Percentiles rank a stretch among this genome's conserved stretches.
phyloP scores from a whole-genome alignment of 1,140 invertebrate species.

The Zaprionus tsacasi region DNA sequence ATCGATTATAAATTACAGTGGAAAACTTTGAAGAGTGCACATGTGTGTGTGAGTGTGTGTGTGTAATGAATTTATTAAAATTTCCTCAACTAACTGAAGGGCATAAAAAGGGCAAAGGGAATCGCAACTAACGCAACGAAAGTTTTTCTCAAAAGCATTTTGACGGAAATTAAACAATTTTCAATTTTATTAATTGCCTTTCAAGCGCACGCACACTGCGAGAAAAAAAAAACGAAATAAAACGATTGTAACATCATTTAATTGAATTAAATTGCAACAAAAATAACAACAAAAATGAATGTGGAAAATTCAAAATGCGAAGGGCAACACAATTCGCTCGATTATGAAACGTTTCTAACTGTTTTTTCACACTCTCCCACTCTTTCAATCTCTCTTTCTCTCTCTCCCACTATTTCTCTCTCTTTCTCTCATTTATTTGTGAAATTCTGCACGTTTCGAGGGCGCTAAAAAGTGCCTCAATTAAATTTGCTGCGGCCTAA shows the following conservation, averaged over 20 bases:
- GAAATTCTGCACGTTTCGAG: slow-evolving; percentile 1
- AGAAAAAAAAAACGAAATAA: not conserved
- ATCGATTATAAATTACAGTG: slow-evolving; percentile 55
- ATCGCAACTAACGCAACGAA: not conserved
- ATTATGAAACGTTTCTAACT: slow-evolving; percentile 3
- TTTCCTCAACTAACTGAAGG: slow-evolving; percentile 40
- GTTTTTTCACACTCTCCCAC: not conserved
- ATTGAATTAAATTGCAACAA: slow-evolving; percentile 52
- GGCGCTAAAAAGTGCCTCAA: slow-evolving; percentile 27
- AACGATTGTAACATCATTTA: slow-evolving; percentile 43
- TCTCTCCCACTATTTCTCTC: not conserved
- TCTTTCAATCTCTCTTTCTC: not conserved
- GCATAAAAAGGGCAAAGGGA: not conserved
- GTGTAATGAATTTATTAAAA: slow-evolving; percentile 65
- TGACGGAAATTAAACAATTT: slow-evolving; percentile 56
- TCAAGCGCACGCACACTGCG: slow-evolving; percentile 22
- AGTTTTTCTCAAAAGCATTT: slow-evolving; percentile 38
- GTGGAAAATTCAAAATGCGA: not conserved
- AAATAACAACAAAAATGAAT: not conserved
- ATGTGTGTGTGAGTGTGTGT: slow-evolving; percentile 6
- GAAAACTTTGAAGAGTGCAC: slow-evolving; percentile 45
- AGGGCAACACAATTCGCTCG: not conserved
- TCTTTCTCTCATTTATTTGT: not conserved
- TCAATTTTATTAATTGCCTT: slow-evolving; percentile 70
- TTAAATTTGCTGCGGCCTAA: slow-evolving; percentile 44